Conservation (phyloP, 2,888 invertebrate species). For the Andrena fulva region DNA sequence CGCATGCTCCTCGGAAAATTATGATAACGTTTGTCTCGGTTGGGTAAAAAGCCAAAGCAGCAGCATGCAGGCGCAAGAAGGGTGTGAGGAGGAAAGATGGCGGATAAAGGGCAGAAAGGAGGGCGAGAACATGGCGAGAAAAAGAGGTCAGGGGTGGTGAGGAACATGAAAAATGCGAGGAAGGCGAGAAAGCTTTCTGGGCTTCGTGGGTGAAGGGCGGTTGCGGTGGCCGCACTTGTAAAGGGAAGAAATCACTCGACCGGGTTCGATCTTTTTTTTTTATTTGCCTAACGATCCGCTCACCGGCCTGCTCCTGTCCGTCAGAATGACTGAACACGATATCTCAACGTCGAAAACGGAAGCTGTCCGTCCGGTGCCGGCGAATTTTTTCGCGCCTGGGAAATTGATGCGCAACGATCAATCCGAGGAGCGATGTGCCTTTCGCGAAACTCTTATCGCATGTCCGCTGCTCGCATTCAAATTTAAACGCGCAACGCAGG, state of each 20-base stretch:
- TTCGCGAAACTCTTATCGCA: constrained; percentile 21
- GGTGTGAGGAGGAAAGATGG: background rate
- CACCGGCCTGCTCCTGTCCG: constrained; percentile 54
- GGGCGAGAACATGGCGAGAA: constrained; percentile 41
- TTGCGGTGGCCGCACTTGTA: constrained; percentile 47
- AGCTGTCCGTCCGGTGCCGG: constrained; percentile 21
- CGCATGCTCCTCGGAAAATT: constrained; percentile 52
- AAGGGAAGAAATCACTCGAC: constrained; percentile 66
- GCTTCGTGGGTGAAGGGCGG: constrained; percentile 43
- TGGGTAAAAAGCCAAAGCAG: constrained; percentile 21
- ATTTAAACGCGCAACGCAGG: background rate
- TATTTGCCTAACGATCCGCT: constrained; percentile 53
- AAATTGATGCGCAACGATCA: constrained; percentile 54
- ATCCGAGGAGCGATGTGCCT: constrained; percentile 18
- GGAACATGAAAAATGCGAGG: constrained; percentile 69
- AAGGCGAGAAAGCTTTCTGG: constrained; percentile 59
- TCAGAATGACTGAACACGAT: constrained; percentile 60
- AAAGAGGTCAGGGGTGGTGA: constrained; percentile 48
- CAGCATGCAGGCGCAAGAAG: constrained; percentile 1
- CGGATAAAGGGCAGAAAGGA: constrained; percentile 24
- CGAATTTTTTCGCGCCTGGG: constrained; percentile 23
- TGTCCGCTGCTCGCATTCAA: constrained; percentile 5
- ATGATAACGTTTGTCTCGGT: constrained; percentile 63
- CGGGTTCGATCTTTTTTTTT: constrained; percentile 37
- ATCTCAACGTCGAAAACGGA: constrained; percentile 57